Evolutionary conservation across 2,888 invertebrate species (phyloP).

Genomic region (Heliconius hortense): DNA sequence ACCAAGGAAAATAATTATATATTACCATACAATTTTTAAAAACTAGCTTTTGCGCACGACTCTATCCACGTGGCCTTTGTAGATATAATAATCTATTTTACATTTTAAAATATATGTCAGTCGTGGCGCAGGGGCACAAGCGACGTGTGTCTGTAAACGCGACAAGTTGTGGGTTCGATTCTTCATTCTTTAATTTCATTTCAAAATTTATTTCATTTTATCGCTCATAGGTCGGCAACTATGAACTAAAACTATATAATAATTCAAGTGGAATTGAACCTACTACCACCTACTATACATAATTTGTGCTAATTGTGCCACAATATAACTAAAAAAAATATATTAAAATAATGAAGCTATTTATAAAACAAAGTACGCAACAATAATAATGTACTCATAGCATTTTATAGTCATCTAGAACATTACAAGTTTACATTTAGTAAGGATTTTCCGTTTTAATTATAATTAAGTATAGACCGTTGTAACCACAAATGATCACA

Average conservation of each 20-base stretch:
- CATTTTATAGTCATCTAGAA: neutral
- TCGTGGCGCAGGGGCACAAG: no score
- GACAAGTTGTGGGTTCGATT: neutral
- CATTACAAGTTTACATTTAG: neutral
- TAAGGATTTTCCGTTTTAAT: conserved; percentile 10
- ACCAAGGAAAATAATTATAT: conserved; percentile 8
- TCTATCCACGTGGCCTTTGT: neutral
- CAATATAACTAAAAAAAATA: no score
- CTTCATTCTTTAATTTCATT: no score
- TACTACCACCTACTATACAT: neutral
- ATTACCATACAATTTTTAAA: neutral
- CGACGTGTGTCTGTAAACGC: no score
- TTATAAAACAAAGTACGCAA: neutral
- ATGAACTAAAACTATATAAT: neutral
- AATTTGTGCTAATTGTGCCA: neutral
- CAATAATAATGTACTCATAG: neutral
- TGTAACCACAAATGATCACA: conserved; percentile 3
- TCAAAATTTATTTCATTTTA: neutral
- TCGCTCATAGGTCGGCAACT: neutral
- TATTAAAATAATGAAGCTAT: neutral
- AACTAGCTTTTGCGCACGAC: neutral
- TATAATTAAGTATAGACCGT: conserved; percentile 2
- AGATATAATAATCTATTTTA: neutral
- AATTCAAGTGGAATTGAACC: neutral
- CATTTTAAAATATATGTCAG: neutral